These are phyloP conservation scores for Drosophila pseudoananassae DNA, from an alignment of 1,140 invertebrate genomes.

Conservation along the genomic window DNA sequence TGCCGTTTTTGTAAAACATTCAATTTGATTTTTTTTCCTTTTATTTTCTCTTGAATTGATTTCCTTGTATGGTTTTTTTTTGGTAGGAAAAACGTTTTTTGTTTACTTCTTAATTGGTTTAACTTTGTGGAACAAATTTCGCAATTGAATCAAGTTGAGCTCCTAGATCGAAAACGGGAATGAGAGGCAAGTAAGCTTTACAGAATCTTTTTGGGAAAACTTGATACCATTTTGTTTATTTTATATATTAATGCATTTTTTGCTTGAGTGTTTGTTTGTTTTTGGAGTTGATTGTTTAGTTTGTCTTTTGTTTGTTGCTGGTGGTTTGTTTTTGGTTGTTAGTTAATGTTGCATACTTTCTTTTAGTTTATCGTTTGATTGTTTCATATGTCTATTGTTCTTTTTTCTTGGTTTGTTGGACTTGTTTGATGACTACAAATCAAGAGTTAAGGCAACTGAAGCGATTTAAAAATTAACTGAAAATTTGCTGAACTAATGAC, in stretches of 20 bases:
- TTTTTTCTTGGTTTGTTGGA: constrained; percentile 29
- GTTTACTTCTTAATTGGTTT: constrained; percentile 48
- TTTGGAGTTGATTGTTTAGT: constrained; percentile 52
- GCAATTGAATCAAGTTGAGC: constrained; percentile 84
- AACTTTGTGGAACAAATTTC: constrained; percentile 83
- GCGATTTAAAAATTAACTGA: constrained; percentile 29
- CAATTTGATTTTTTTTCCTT: constrained; percentile 48
- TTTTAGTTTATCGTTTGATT: constrained; percentile 75
- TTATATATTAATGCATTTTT: constrained; percentile 57
- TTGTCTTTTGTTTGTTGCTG: constrained; percentile 46
- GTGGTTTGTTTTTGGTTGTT: constrained; percentile 78
- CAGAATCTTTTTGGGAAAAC: constrained; percentile 84
- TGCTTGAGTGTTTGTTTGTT: constrained; percentile 48
- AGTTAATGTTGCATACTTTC: constrained; percentile 82
- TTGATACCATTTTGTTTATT: constrained; percentile 79
- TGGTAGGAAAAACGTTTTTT: constrained; percentile 44
- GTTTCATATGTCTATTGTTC: constrained; percentile 65
- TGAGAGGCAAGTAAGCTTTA: constrained; percentile 84
- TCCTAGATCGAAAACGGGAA: constrained; percentile 84
- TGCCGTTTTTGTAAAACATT: constrained; percentile 82
- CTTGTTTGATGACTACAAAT: constrained; percentile 69
- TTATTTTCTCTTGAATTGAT: constrained; percentile 22
- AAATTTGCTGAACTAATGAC: constrained; percentile 39
- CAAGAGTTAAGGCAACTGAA: constrained; percentile 48
- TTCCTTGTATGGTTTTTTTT: constrained; percentile 26